These are phyloP conservation scores for Minunthozetes semirufus DNA, from an alignment of 2,888 invertebrate species.

Conservation along the genomic window DNA sequence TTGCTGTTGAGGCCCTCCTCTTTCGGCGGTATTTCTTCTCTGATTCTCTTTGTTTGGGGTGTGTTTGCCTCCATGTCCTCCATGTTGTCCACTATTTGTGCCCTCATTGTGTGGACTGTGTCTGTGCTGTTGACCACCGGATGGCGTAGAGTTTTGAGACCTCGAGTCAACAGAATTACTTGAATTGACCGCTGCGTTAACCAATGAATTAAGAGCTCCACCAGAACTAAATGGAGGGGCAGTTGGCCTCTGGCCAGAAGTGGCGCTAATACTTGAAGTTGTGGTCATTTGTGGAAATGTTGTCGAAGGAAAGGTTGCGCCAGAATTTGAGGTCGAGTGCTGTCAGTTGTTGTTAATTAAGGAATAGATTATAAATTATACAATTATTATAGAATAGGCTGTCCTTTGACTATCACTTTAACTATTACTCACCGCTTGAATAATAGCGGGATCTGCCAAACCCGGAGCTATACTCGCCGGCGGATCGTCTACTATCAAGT, in stretches of 20 bases:
- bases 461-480: conserved; percentile 63
- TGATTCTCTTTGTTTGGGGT: background rate
- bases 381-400: background rate
- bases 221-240: background rate
- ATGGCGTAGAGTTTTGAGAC: too few species aligned
- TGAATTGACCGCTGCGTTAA: too few species aligned
- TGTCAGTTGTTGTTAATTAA: too few species aligned
- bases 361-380: background rate
- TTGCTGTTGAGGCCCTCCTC: background rate
- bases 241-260: background rate
- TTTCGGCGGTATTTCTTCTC: background rate
- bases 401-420: background rate
- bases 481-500: conserved; percentile 81
- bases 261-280: background rate
- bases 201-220: too few species aligned
- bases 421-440: conserved; percentile 54
- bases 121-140: too few species aligned
- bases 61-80: conserved; percentile 50
- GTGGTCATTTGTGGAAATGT: conserved; percentile 26
- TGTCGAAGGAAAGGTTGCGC: conserved; percentile 22
- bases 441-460: conserved; percentile 84
- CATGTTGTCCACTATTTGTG: too few species aligned
- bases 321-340: conserved; percentile 10
- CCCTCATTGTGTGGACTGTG: too few species aligned
- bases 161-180: too few species aligned